Base-by-base conservation (phyloP, 2,888 invertebrate species). In the Cerastoderma edule region DNA sequence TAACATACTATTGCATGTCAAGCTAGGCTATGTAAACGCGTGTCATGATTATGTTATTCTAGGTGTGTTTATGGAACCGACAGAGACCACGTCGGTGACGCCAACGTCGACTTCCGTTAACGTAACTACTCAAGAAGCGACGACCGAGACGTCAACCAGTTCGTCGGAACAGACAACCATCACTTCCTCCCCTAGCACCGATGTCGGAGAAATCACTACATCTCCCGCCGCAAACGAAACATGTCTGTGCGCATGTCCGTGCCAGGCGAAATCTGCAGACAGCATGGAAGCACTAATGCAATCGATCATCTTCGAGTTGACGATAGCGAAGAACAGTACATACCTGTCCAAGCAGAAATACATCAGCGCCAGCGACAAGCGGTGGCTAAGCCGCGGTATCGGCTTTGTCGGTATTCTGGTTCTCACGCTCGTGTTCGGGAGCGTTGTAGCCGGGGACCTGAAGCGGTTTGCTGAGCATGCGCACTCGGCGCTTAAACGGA, bases 401-500 rank as follows among this genome's bases (percentile, higher is more conserved):
- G 80, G 80, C 6, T 56, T 33, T 8, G 57, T 76, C 3, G 75
- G 80, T 6, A 53, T 71, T 0, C 53, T 74, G 19, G 71, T 80
- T 0, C 28, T 80, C 32, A 66, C 71, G 1, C n/a, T 57, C 19
- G 70, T 80, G 33, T 80, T 80, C 24, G 73, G 80, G 1, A 64
- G 70, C 16, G 77, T 80, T 10, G 27, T 77, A 0, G 46, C 77
- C 4, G 73, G 75, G 2, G 73, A 78, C 44, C 24, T 46, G 0
- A 68, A 72, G 32, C 19, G 63, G 39, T 60, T 72, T 22, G 8
- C 54, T 16, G 44, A 39, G 24, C 33, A 71, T 46, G 4, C 39
- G 10, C 53, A 24, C 22, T 8, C 48, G 4, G 64, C 64, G 8
- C n/a, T 67, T 24, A 39, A 24, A 6, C 22, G 39, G 10, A 28